Base-by-base conservation (phyloP, 2,888 invertebrate genomes). In the Heliothis peltigera region DNA sequence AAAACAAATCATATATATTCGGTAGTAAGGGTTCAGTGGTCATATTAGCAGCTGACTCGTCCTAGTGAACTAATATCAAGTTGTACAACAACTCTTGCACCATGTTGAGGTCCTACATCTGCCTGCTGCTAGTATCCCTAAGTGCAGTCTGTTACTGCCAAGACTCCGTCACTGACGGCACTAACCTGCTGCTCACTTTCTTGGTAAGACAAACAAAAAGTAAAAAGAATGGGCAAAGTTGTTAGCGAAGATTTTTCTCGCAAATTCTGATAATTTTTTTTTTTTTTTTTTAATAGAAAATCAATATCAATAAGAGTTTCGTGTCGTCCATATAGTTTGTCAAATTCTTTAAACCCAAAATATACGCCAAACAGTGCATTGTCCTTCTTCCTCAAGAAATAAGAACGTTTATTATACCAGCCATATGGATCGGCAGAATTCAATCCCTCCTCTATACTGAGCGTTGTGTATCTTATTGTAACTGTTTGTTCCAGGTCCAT, bases 131-230 rank as follows among this genome's bases (percentile, higher is more conserved):
- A 21, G 44, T 67, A 55, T 64, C 54, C 19, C 21, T 65, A 3
- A 56, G 17, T 53, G 10, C 10, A 1, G 15, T 53, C n/a, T 54
- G 62, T 47, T 22, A 43, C 10, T 44, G 62, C 35, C 80, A 80
- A 4, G 57, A 71, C 4, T 43, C 44, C 1, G 49, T 80, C 1
- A 66, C 79, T 2, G 70, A 78, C 25, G 84, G 74, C 0, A 85
- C 87, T 0, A 81, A 83, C 22, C 64, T 87, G 4, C 52, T 84
- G 39, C 68, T 84, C 46, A 71, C 84, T 2, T 85, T 87, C 49
- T 56, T 88, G 83, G 87, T 87, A 64, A 86, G 86, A 12, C 32
- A 10, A 32, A 32, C 8, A 22, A 22, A 22, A 22, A 2, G 4
- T 22, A 22, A 22, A 22, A n/a, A n/a, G n/a, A n/a, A n/a, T n/a